These are phyloP conservation scores for Sthenelais limicola DNA, from an alignment of 2,888 invertebrate genomes.

Conservation along the genomic window DNA sequence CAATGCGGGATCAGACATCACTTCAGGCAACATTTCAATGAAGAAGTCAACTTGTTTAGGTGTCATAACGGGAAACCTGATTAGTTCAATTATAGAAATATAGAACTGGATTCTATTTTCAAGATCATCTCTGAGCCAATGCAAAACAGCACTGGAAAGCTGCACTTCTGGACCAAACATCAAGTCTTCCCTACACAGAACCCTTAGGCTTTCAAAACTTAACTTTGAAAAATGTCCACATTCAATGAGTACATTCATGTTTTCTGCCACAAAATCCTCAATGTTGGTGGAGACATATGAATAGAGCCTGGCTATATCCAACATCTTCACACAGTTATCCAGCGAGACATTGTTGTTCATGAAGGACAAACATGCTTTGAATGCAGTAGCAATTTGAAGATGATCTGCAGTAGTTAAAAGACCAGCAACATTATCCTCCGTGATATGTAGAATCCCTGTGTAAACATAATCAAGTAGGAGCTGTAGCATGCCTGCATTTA, in stretches of 20 bases:
- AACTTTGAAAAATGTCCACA: neutral
- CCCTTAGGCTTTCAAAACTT: slow-evolving; percentile 23
- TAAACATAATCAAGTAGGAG: too few relatives aligned
- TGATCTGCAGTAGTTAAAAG: too few relatives aligned
- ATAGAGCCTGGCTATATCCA: too few relatives aligned
- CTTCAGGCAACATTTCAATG: neutral
- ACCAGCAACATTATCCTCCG: too few relatives aligned
- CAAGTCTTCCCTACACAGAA: slow-evolving; percentile 10
- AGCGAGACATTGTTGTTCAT: too few relatives aligned
- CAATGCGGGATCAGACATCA: neutral
- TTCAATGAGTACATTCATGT: neutral
- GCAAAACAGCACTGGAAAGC: neutral
- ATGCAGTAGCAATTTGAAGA: too few relatives aligned
- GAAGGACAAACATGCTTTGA: too few relatives aligned
- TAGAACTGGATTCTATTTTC: neutral
- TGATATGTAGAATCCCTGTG: too few relatives aligned
- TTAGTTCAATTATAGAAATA: slow-evolving; percentile 11
- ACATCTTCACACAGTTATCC: too few relatives aligned
- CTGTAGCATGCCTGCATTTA: too few relatives aligned
- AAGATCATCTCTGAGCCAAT: slow-evolving; percentile 1
- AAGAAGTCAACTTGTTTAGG: neutral
- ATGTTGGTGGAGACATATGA: too few relatives aligned
- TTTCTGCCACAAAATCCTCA: slow-evolving; percentile 29
- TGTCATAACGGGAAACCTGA: slow-evolving; percentile 14
- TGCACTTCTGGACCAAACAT: slow-evolving; percentile 14